Conservation (phyloP, 2,113 vertebrate genomes). For the Marmota monax region DNA sequence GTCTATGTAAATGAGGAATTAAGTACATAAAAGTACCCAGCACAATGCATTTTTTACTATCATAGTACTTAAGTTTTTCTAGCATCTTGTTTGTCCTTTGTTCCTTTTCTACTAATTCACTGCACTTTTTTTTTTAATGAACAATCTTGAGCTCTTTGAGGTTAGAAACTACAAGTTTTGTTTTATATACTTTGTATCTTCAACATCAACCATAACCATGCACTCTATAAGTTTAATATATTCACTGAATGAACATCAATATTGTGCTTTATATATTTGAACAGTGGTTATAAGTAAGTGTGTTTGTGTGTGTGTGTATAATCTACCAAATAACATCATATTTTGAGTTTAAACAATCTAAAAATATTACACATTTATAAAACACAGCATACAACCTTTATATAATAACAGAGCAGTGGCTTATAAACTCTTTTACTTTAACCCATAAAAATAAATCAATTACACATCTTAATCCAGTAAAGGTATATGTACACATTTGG, state of each 20-base stretch:
- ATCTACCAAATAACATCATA: background rate
- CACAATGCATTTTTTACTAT: background rate
- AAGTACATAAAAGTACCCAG: background rate
- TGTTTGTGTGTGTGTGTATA: background rate
- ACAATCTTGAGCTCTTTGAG: background rate
- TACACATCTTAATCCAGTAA: constrained; percentile 29
- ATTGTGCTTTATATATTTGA: constrained; percentile 43
- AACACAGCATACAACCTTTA: background rate
- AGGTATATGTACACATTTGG: background rate
- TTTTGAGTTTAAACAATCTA: constrained; percentile 35
- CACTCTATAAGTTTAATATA: background rate
- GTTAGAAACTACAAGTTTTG: constrained; percentile 2
- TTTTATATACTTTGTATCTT: background rate
- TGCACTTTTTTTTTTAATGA: constrained; percentile 31
- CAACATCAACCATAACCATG: constrained; percentile 11
- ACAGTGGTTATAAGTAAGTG: background rate
- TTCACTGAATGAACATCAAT: constrained; percentile 25
- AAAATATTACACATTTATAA: constrained; percentile 37
- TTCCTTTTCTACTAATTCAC: background rate
- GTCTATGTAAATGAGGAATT: background rate
- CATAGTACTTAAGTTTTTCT: background rate
- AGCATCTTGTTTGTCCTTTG: background rate
- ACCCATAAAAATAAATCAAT: constrained; percentile 14
- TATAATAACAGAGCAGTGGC: background rate
- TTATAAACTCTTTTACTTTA: constrained; percentile 15